A percentile compares a stretch with the other conserved stretches of the same genome.
Conservation (phyloP, 1,140 invertebrate genomes). For the Drosophila miranda region DNA sequence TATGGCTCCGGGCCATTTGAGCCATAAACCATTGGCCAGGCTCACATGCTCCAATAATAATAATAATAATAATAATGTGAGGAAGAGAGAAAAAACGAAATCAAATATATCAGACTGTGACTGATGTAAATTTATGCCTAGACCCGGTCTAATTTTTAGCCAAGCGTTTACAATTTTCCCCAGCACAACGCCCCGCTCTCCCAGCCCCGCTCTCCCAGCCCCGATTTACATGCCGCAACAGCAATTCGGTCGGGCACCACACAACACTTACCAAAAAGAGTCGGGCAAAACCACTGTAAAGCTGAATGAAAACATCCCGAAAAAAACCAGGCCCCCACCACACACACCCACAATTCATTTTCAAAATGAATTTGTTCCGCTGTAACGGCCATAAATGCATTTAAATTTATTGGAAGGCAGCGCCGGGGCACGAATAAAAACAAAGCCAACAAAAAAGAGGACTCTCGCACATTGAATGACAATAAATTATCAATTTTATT, state of each 20-base stretch:
- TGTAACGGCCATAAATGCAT: constrained; percentile 80
- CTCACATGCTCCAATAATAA: constrained; percentile 57
- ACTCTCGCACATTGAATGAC: constrained; percentile 74
- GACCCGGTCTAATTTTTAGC: constrained; percentile 67
- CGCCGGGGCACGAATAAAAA: constrained; percentile 45
- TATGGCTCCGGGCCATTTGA: constrained; percentile 51
- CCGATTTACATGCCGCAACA: constrained; percentile 56
- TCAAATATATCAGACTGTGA: constrained; percentile 49
- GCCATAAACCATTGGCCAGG: constrained; percentile 68
- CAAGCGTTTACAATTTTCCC: constrained; percentile 67
- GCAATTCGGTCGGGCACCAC: constrained; percentile 36
- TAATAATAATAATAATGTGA: constrained; percentile 48
- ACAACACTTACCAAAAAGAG: constrained; percentile 22
- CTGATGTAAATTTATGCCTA: constrained; percentile 76
- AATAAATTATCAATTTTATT: constrained; percentile 82
- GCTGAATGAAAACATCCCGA: constrained; percentile 36
- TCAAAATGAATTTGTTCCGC: constrained; percentile 78
- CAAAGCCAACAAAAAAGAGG: constrained; percentile 18
- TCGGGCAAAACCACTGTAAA: constrained; percentile 11
- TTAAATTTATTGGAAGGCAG: constrained; percentile 78
- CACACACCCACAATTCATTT: constrained; percentile 75
- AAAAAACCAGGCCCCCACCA: constrained; percentile 24
- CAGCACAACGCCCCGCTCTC: background rate
- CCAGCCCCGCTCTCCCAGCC: constrained; percentile 40
- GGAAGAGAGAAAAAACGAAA: constrained; percentile 16